These are phyloP conservation scores for Eulithis prunata DNA, from an alignment of 2,888 invertebrate genomes.

Conservation along the genomic window DNA sequence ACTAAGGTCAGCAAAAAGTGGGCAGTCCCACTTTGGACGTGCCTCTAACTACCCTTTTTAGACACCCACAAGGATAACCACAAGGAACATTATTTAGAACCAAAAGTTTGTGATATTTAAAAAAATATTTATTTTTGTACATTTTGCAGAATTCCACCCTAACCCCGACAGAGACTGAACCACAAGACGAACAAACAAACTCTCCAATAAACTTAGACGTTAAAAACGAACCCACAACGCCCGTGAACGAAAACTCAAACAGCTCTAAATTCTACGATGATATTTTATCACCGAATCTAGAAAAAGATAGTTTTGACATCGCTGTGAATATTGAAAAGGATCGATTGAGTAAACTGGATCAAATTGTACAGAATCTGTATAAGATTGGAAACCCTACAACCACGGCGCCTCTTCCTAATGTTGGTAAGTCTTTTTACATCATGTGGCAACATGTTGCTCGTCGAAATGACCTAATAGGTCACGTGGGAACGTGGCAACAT, in stretches of 20 bases:
- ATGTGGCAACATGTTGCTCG: no score
- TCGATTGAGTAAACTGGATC: slow-evolving; percentile 75
- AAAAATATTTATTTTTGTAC: background rate
- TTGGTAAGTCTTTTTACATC: slow-evolving; percentile 45
- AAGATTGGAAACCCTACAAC: slow-evolving; percentile 66
- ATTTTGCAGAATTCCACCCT: slow-evolving; percentile 66
- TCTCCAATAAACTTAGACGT: slow-evolving; percentile 61
- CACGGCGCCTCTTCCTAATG: slow-evolving; percentile 50
- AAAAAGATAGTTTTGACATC: slow-evolving; percentile 53
- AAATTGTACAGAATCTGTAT: slow-evolving; percentile 77
- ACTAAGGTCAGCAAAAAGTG: no score
- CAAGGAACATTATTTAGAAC: no score
- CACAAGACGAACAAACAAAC: slow-evolving; percentile 47
- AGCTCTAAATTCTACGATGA: slow-evolving; percentile 58
- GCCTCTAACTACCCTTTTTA: no score
- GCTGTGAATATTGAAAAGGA: slow-evolving; percentile 64
- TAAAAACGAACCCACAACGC: slow-evolving; percentile 54
- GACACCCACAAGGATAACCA: no score
- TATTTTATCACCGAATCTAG: slow-evolving; percentile 49
- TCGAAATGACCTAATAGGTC: no score
- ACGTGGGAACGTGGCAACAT: no score
- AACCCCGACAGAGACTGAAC: slow-evolving; percentile 62
- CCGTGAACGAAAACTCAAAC: slow-evolving; percentile 55
- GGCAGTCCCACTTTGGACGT: no score
- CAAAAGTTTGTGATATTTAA: no score